Evolutionary conservation across 2,888 invertebrate species (phyloP).

Genomic region (Pachycephus smyrnensis): DNA sequence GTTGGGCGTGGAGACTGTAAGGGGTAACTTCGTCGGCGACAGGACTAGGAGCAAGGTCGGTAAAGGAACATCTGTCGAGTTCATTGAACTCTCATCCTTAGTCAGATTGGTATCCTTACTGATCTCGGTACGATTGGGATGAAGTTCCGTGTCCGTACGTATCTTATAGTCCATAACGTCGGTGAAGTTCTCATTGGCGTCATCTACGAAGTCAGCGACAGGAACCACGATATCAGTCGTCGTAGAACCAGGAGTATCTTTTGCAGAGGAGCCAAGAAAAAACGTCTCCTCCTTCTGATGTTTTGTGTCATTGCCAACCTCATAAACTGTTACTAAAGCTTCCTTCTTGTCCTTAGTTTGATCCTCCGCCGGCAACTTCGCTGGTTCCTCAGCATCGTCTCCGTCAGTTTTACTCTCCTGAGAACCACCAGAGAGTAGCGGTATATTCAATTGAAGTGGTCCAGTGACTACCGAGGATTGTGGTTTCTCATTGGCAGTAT

Average conservation of each 20-base stretch:
- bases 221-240: conserved; percentile 36
- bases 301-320: conserved; percentile 30
- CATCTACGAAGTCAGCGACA: conserved; percentile 49
- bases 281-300: conserved; percentile 24
- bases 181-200: conserved; percentile 43
- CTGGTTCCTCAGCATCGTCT: conserved; percentile 26
- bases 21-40: conserved; percentile 44
- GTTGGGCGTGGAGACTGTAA: conserved; percentile 1
- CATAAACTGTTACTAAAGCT: conserved; percentile 20
- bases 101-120: conserved; percentile 16
- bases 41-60: conserved; percentile 46
- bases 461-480: conserved; percentile 34
- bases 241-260: not conserved
- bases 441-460: conserved; percentile 61
- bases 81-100: conserved; percentile 6
- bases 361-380: conserved; percentile 23
- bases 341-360: not conserved
- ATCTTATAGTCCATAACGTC: conserved; percentile 54
- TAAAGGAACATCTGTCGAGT: not conserved
- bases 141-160: conserved; percentile 27
- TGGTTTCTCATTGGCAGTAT: conserved; percentile 8
- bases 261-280: conserved; percentile 29
- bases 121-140: conserved; percentile 18
- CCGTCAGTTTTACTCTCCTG: conserved; percentile 10
- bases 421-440: conserved; percentile 35